These are phyloP conservation scores for Leptothorax acervorum DNA, from an alignment of 2,888 invertebrate genomes.

Conservation along the genomic window DNA sequence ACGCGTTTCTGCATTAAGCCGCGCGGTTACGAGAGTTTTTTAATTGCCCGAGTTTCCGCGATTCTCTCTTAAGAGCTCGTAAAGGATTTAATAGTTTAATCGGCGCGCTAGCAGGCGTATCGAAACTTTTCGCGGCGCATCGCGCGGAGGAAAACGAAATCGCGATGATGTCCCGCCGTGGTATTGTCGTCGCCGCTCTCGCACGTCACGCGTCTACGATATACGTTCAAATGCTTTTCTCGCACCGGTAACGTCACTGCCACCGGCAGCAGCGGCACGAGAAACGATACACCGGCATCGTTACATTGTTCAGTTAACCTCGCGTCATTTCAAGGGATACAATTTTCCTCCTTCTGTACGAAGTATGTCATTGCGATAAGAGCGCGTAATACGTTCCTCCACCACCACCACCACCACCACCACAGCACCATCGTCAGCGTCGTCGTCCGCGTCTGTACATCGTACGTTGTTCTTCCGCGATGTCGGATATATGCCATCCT, in stretches of 20 bases:
- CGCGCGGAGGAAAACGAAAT: slow-evolving; percentile 28
- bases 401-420: background rate
- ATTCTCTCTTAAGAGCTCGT: background rate
- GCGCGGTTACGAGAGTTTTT: background rate
- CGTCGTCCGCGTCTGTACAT: slow-evolving; percentile 28
- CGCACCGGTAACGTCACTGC: slow-evolving; percentile 55
- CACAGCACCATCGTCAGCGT: background rate
- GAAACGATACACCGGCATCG: slow-evolving; percentile 54
- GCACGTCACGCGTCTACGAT: slow-evolving; percentile 39
- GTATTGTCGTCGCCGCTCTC: slow-evolving; percentile 10
- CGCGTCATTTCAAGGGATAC: slow-evolving; percentile 64
- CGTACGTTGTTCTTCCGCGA: slow-evolving; percentile 57
- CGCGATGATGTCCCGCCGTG: background rate
- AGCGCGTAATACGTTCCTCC: slow-evolving; percentile 58
- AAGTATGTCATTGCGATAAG: slow-evolving; percentile 67
- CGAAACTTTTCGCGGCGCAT: slow-evolving; percentile 19
- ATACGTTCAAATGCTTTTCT: slow-evolving; percentile 62
- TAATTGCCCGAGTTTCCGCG: slow-evolving; percentile 21
- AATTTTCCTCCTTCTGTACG: slow-evolving; percentile 61
- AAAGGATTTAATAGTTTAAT: slow-evolving; percentile 29
- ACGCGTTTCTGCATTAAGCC: background rate
- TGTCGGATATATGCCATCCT: slow-evolving; percentile 50
- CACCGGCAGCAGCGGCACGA: slow-evolving; percentile 46
- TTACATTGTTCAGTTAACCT: slow-evolving; percentile 72
- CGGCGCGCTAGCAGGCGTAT: background rate